phyloP scores from a whole-genome alignment of 2,888 invertebrate genomes.

The Limnephilus marmoratus region DNA sequence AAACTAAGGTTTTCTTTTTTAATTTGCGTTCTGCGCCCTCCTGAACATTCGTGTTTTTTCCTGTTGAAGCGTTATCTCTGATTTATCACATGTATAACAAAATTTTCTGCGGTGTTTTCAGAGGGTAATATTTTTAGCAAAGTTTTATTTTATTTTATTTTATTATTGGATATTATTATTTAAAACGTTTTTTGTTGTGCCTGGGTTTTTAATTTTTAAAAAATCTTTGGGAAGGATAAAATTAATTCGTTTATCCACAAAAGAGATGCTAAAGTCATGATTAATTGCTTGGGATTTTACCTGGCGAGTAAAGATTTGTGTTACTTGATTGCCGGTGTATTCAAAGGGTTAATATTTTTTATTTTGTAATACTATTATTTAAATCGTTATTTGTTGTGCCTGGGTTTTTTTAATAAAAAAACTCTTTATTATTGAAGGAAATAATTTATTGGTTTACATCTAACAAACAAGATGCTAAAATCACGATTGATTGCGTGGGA shows the following conservation, averaged over 20 bases:
- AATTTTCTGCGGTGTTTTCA: background rate
- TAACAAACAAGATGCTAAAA: background rate
- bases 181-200: background rate
- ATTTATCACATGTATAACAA: background rate
- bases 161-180: background rate
- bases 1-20: constrained; percentile 23
- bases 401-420: too few relatives aligned
- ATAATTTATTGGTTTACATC: background rate
- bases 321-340: too few relatives aligned
- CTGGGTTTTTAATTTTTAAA: background rate
- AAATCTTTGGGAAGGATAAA: background rate
- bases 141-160: too few relatives aligned
- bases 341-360: too few relatives aligned
- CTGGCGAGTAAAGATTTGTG: too few relatives aligned
- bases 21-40: constrained; percentile 23
- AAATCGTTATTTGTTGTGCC: too few relatives aligned
- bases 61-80: constrained; percentile 7
- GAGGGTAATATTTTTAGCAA: background rate
- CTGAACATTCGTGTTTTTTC: background rate
- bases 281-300: background rate
- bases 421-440: background rate
- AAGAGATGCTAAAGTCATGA: background rate
- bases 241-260: background rate
- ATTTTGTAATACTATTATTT: too few relatives aligned
- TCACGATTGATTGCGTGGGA: too few relatives aligned